Evolutionary conservation across 2,797 vertebrate species (phyloP).

Genomic region (Tiaroga cobitis): DNA sequence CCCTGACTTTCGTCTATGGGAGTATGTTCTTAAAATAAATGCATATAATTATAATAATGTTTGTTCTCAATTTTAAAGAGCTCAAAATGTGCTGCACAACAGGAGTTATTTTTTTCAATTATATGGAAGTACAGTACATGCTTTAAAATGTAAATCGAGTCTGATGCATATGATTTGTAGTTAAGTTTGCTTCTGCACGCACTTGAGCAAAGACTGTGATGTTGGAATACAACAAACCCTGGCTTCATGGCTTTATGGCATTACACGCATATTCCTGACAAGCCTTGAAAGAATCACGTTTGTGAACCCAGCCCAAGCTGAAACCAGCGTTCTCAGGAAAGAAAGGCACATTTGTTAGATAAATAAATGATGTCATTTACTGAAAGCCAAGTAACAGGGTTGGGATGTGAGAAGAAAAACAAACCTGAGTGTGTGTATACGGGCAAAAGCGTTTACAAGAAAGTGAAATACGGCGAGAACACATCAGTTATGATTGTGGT

Average conservation of each 20-base stretch:
- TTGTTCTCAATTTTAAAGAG: neutral
- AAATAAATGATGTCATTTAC: slow-evolving; percentile 25
- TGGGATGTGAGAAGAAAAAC: slow-evolving; percentile 17
- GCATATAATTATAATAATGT: neutral
- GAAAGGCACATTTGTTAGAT: slow-evolving; percentile 16
- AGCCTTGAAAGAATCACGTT: neutral
- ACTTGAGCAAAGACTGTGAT: neutral
- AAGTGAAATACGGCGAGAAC: neutral
- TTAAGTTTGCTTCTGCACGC: neutral
- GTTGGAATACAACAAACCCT: neutral
- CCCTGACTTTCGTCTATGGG: too few relatives aligned
- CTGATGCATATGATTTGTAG: slow-evolving; percentile 1
- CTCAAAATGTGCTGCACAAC: neutral
- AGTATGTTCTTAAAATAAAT: too few relatives aligned
- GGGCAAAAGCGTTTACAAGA: neutral
- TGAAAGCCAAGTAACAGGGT: neutral
- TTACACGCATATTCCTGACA: neutral
- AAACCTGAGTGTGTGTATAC: slow-evolving; percentile 8
- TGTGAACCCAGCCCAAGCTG: slow-evolving; percentile 4
- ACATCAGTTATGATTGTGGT: slow-evolving; percentile 40
- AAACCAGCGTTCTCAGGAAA: slow-evolving; percentile 4
- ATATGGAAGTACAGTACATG: neutral
- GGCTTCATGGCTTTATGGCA: neutral
- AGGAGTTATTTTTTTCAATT: neutral
- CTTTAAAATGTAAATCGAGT: neutral